Percentiles rank a stretch among this genome's conserved stretches.
Conservation (phyloP, 2,888 invertebrate species). For the Macaria liturata region DNA sequence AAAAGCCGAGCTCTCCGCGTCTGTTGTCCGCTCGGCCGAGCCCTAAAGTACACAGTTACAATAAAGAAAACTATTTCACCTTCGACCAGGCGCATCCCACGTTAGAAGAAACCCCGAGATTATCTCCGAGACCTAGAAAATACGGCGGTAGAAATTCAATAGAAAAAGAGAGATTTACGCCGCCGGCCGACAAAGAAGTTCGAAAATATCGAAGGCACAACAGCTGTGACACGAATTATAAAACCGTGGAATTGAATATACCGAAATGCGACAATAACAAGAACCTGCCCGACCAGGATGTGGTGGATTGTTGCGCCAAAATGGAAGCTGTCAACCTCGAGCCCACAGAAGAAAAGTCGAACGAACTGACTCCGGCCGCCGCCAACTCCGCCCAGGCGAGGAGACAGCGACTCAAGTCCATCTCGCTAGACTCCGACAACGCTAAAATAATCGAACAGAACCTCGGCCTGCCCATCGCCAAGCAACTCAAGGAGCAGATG, state of each 20-base stretch:
- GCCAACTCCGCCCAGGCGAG: constrained; percentile 68
- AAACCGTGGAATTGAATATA: constrained; percentile 64
- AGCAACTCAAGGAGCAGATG: constrained; percentile 79
- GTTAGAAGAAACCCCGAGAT: constrained; percentile 51
- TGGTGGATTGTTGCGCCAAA: constrained; percentile 73
- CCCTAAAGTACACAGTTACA: constrained; percentile 70
- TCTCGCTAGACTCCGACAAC: constrained; percentile 82
- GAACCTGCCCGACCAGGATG: constrained; percentile 54
- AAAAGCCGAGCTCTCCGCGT: constrained; percentile 69
- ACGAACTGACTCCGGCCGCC: constrained; percentile 53
- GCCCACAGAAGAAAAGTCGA: constrained; percentile 51
- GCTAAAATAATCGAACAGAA: constrained; percentile 84
- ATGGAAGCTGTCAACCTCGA: constrained; percentile 61
- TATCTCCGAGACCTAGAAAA: constrained; percentile 62
- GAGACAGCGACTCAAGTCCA: constrained; percentile 79
- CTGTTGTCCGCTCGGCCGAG: constrained; percentile 64
- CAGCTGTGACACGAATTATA: constrained; percentile 72
- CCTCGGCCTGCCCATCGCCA: constrained; percentile 79
- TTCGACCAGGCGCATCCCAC: constrained; percentile 56
- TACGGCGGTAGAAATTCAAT: constrained; percentile 74
- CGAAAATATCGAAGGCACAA: constrained; percentile 71
- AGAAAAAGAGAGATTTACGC: constrained; percentile 69
- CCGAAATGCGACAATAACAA: constrained; percentile 61
- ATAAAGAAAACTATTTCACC: constrained; percentile 77
- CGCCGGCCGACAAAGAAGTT: constrained; percentile 70